Conservation (phyloP, 1,140 invertebrate genomes). For the Megalonaias nervosa region DNA sequence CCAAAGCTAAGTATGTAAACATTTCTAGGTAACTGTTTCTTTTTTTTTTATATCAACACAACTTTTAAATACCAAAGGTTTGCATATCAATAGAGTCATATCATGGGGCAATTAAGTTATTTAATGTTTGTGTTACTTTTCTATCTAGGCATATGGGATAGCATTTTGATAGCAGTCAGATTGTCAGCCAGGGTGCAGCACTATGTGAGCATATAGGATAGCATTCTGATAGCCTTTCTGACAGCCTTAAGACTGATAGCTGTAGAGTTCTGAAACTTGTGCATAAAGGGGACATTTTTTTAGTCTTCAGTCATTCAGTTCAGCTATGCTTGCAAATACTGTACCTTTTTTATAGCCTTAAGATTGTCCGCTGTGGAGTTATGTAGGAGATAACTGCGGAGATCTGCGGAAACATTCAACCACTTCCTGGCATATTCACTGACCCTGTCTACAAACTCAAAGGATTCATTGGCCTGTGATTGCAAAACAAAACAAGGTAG, state of each 20-base stretch:
- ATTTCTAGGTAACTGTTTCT: no score
- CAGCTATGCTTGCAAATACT: background rate
- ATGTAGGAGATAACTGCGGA: slow-evolving; percentile 66
- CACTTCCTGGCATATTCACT: slow-evolving; percentile 71
- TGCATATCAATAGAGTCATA: no score
- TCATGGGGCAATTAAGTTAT: no score
- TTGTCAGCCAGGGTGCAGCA: slow-evolving; percentile 42
- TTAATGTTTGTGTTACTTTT: no score
- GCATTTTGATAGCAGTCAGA: slow-evolving; percentile 28
- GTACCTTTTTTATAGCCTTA: slow-evolving; percentile 57
- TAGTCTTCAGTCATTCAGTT: slow-evolving; percentile 40
- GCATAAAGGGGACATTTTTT: slow-evolving; percentile 50
- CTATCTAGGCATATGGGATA: no score
- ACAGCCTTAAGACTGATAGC: slow-evolving; percentile 61
- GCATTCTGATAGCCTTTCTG: slow-evolving; percentile 56
- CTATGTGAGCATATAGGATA: background rate
- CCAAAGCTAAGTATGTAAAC: no score
- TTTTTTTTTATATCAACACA: no score
- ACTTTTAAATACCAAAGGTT: no score
- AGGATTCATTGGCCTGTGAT: slow-evolving; percentile 71
- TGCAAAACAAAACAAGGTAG: slow-evolving; percentile 13
- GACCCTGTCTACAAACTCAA: slow-evolving; percentile 70
- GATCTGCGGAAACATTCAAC: slow-evolving; percentile 70
- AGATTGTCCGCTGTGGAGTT: slow-evolving; percentile 68
- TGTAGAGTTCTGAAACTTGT: background rate